These are phyloP conservation scores for Redunca redunca DNA, from an alignment of 2,113 vertebrate genomes.

Conservation along the genomic window DNA sequence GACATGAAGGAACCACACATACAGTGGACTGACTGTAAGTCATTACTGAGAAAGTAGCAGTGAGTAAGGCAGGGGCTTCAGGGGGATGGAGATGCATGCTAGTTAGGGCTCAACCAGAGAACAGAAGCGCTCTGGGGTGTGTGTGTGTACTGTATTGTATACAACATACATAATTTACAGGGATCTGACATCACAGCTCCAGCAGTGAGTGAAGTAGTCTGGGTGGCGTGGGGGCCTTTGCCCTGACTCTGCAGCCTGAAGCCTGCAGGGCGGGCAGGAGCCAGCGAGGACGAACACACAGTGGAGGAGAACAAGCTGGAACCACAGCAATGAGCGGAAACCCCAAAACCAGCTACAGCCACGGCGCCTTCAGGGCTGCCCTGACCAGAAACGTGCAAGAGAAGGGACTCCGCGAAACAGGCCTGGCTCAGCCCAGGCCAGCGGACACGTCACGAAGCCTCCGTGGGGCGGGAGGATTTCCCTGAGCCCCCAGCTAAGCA, in stretches of 20 bases:
- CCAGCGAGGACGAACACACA: background rate
- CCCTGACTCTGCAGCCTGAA: background rate
- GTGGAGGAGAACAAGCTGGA: background rate
- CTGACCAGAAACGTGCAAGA: background rate
- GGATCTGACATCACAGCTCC: background rate
- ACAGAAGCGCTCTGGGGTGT: background rate
- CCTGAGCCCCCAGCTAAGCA: background rate
- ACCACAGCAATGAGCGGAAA: background rate
- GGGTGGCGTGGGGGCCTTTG: background rate
- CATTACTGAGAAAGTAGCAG: background rate
- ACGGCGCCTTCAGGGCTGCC: background rate
- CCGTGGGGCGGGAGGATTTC: background rate
- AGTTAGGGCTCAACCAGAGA: background rate
- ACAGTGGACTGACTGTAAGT: background rate
- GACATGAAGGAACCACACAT: background rate
- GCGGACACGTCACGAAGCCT: background rate
- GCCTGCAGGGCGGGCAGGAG: background rate
- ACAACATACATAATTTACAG: background rate
- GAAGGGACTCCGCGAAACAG: background rate
- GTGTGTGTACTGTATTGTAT: too few relatives aligned
- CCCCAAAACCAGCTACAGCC: fast-evolving
- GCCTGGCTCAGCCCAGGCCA: background rate
- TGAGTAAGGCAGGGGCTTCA: background rate
- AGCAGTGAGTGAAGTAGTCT: background rate
- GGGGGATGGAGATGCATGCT: background rate